Base-by-base conservation (phyloP, 2,113 vertebrate species). In the Nettapus auritus region DNA sequence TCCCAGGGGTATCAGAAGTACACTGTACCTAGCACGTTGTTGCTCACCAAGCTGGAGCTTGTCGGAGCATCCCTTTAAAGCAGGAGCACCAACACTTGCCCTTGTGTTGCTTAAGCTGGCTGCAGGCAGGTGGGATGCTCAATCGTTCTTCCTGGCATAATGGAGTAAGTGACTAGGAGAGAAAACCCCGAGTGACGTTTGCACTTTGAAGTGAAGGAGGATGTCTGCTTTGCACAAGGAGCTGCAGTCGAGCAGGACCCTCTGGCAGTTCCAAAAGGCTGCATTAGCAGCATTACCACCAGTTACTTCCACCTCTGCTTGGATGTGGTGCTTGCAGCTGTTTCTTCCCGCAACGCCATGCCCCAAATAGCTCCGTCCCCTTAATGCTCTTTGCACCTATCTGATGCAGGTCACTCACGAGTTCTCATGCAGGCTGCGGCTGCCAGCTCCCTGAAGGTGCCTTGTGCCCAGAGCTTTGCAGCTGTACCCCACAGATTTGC, bases 171-270 rank as follows among this genome's bases (percentile, higher is more conserved):
- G 25, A 46, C 9, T 2, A 66, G 46, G 62, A 55, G 33, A 69
- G 31, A 74, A 48, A 34, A 20, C 31, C 33, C 29, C 2, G 3
- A 28, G 36, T 0, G 0, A 2, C 42, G 28, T 2, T 66, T 23
- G 22, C 36, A 12, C 28, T 53, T 40, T 25, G 13, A 9, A 22
- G 40, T 56, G 48, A 20, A 53, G 48, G 63, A 25, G 31, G 31
- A 19, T 22, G 48, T 6, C 36, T 31, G 44, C 60, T 44, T 17
- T 64, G 48, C 13, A 0, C 6, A 26, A 23, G 76, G 60, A 11
- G 40, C n/a, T 60, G 64, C 31, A 19, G 20, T 15, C 36, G 3
- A 4, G 9, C 22, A 14, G 25, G 21, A 28, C 38, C 40, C 50
- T 70, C 22, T 11, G 33, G 28, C 68, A 19, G 38, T 38, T 4